phyloP scores from a whole-genome alignment of 2,113 vertebrate genomes.

The Syrrhaptes paradoxus region DNA sequence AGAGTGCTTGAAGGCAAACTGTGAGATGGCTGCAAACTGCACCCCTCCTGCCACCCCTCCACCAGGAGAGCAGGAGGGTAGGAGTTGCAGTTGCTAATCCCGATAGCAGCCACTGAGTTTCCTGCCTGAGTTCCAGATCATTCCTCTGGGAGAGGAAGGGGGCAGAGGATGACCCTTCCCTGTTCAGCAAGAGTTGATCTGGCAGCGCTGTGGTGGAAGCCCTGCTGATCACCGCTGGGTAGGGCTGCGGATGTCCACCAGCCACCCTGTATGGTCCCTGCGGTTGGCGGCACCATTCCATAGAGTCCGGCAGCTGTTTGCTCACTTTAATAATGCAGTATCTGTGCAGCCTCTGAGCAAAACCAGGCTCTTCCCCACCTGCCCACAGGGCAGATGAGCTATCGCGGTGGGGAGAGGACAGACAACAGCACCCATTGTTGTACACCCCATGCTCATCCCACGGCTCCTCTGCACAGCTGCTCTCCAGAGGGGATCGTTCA shows the following conservation, averaged over 20 bases:
- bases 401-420: not conserved
- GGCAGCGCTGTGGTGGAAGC: not conserved
- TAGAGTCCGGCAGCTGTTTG: not conserved
- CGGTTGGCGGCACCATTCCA: not conserved
- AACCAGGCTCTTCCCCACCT: not conserved
- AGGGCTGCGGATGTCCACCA: not conserved
- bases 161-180: not conserved
- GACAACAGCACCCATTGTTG: accelerated
- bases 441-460: not conserved
- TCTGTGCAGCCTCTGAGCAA: not conserved
- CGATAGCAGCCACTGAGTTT: not conserved
- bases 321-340: not conserved
- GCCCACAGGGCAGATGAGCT: not conserved
- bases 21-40: not conserved
- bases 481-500: not conserved
- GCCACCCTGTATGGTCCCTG: not conserved
- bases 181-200: not conserved
- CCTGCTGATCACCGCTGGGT: not conserved
- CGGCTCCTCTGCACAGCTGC: not conserved
- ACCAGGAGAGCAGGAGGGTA: not conserved
- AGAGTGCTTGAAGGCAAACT: not conserved
- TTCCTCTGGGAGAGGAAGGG: not conserved
- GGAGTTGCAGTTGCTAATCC: not conserved
- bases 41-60: not conserved
- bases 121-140: not conserved